Conservation (phyloP, 2,888 invertebrate species). For the Chalcosyrphus nemorum region DNA sequence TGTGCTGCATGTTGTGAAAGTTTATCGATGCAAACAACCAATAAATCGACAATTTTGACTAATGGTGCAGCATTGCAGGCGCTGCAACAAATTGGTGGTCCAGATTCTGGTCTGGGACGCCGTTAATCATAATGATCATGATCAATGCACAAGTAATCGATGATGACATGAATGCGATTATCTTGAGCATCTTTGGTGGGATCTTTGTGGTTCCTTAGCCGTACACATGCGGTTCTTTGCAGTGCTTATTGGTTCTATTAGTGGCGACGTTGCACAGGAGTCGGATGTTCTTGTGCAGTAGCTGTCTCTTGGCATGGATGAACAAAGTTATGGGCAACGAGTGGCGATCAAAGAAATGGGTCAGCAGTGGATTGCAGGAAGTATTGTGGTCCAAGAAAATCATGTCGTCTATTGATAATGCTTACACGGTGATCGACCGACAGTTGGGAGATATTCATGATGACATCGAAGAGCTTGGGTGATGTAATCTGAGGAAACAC, state of each 20-base stretch:
- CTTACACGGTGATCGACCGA: constrained; percentile 19
- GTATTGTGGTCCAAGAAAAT: not conserved
- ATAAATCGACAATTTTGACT: constrained; percentile 61
- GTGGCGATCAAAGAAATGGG: constrained; percentile 20
- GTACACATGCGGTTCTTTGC: not conserved
- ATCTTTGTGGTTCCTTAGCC: constrained; percentile 3
- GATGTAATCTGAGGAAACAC: too few species aligned
- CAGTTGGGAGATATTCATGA: not conserved
- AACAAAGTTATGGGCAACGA: not conserved
- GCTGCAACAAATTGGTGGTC: constrained; percentile 48
- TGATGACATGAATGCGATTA: constrained; percentile 51
- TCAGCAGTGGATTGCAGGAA: constrained; percentile 14
- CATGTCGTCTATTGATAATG: constrained; percentile 10
- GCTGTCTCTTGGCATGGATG: constrained; percentile 25
- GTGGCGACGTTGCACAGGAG: constrained; percentile 9
- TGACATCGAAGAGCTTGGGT: not conserved
- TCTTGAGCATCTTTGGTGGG: constrained; percentile 27
- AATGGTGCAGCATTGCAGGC: constrained; percentile 15
- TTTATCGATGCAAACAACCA: constrained; percentile 22
- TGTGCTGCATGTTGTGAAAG: constrained; percentile 58
- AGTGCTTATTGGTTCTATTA: not conserved
- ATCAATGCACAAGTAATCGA: constrained; percentile 56
- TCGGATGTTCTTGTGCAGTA: not conserved
- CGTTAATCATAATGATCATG: constrained; percentile 42
- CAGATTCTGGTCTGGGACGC: constrained; percentile 11